phyloP scores from a whole-genome alignment of 1,140 invertebrate species.

The Hylyphantes graminicola region DNA sequence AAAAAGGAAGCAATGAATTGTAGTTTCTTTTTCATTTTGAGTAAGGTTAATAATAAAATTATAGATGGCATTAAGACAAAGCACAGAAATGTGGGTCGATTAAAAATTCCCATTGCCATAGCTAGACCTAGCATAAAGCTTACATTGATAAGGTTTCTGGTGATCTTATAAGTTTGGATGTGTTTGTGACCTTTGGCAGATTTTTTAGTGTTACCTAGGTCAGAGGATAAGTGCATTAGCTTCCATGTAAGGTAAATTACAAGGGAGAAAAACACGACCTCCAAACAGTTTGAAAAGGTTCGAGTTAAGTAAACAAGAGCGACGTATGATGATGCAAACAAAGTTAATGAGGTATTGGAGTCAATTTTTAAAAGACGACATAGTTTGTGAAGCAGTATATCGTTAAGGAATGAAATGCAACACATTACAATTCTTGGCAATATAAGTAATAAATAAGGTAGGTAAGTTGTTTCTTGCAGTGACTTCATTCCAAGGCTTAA shows the following conservation, averaged over 20 bases:
- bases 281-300: slow-evolving; percentile 91
- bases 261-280: slow-evolving; percentile 82
- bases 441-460: slow-evolving; percentile 80
- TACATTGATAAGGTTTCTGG: slow-evolving; percentile 71
- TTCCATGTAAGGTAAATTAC: slow-evolving; percentile 73
- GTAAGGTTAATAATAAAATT: slow-evolving; percentile 77
- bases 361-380: slow-evolving; percentile 61
- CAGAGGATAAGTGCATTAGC: not conserved
- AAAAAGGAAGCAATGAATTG: slow-evolving; percentile 10
- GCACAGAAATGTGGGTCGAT: slow-evolving; percentile 87
- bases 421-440: slow-evolving; percentile 83
- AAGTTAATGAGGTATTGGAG: slow-evolving; percentile 69
- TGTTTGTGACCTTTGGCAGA: slow-evolving; percentile 71
- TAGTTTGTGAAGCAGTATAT: slow-evolving; percentile 84
- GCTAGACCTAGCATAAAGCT: slow-evolving; percentile 27
- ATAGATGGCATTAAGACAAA: slow-evolving; percentile 85
- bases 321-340: slow-evolving; percentile 89
- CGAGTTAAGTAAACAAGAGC: slow-evolving; percentile 83
- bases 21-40: not conserved
- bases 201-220: not conserved
- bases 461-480: slow-evolving; percentile 65
- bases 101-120: slow-evolving; percentile 81
- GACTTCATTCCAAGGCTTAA: slow-evolving; percentile 66
- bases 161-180: slow-evolving; percentile 73
- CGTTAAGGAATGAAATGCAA: slow-evolving; percentile 81